phyloP scores from a whole-genome alignment of 2,797 vertebrate species.

The Argya squamiceps region DNA sequence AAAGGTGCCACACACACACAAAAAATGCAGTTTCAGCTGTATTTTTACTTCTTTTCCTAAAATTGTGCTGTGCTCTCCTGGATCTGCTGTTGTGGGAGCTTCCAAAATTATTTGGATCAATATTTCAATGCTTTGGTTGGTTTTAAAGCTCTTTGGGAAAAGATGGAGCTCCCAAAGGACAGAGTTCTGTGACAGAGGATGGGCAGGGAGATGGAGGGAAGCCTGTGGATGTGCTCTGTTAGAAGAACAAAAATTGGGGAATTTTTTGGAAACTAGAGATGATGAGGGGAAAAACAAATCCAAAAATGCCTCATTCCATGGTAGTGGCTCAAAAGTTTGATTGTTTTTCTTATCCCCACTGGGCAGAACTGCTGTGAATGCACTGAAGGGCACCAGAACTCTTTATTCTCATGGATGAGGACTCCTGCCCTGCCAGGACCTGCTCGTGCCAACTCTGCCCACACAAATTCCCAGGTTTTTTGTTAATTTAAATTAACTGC shows the following conservation, averaged over 20 bases:
- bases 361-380: no score
- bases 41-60: neutral
- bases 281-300: neutral
- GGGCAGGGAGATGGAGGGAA: neutral
- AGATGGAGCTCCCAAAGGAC: neutral
- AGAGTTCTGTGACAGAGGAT: neutral
- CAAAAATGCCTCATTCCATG: fast-evolving
- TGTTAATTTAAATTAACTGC: neutral
- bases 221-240: neutral
- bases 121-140: neutral
- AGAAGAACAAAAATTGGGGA: neutral
- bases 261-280: fast-evolving
- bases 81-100: neutral
- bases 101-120: neutral
- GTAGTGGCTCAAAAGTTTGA: neutral
- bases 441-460: neutral
- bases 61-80: neutral
- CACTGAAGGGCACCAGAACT: fast-evolving
- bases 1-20: neutral
- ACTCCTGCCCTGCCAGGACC: neutral
- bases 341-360: fast-evolving
- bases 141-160: neutral
- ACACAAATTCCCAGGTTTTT: fast-evolving
- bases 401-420: neutral
- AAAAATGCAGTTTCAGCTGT: fast-evolving